phyloP scores from a whole-genome alignment of 2,113 vertebrate genomes.

The Capreolus pygargus region DNA sequence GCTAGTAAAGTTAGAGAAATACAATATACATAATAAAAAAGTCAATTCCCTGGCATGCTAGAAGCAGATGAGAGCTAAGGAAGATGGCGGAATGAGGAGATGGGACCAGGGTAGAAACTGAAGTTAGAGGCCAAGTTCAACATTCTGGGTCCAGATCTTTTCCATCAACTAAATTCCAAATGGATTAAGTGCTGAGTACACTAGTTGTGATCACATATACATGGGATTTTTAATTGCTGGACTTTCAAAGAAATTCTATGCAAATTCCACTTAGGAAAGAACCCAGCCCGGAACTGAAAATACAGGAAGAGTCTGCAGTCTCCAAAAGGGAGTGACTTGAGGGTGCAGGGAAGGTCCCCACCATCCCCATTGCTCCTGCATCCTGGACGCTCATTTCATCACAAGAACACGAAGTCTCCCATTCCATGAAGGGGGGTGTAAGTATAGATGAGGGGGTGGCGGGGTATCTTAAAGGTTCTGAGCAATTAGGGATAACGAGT shows the following conservation, averaged over 20 bases:
- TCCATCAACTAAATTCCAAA: background rate
- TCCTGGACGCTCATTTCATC: rapidly evolving
- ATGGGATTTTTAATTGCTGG: background rate
- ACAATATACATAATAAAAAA: background rate
- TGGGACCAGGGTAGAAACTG: background rate
- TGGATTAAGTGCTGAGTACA: background rate
- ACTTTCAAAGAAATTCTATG: background rate
- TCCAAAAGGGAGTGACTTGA: background rate
- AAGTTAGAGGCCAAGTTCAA: background rate
- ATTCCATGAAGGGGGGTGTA: background rate
- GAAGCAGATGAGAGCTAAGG: background rate
- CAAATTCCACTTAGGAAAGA: background rate
- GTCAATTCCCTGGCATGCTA: background rate
- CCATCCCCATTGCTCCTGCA: background rate
- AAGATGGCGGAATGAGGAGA: background rate
- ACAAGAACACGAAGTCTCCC: background rate
- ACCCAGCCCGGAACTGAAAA: background rate
- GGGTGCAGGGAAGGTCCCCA: background rate
- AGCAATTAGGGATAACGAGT: background rate
- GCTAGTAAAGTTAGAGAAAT: background rate
- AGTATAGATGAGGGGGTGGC: rapidly evolving
- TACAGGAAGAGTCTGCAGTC: background rate
- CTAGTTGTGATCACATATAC: background rate
- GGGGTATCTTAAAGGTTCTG: background rate
- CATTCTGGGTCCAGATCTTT: background rate